phyloP scores from a whole-genome alignment of 2,888 invertebrate species.

The Spisula solida region DNA sequence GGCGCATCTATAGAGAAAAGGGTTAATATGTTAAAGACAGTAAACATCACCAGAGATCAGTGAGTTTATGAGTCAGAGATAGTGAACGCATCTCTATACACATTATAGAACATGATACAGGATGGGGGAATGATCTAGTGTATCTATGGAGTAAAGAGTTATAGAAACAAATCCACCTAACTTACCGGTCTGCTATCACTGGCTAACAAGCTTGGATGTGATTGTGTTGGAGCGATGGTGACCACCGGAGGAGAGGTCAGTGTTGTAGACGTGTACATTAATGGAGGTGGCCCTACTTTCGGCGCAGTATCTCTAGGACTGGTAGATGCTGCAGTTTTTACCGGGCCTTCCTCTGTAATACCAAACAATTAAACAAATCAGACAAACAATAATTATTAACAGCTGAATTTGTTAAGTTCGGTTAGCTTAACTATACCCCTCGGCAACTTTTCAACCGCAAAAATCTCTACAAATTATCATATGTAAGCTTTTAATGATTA shows the following conservation, averaged over 20 bases:
- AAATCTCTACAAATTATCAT: neutral
- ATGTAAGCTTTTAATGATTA: neutral
- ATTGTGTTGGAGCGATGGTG: slow-evolving; percentile 87
- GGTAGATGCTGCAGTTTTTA: slow-evolving; percentile 72
- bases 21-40: no score
- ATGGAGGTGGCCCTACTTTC: slow-evolving; percentile 84
- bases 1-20: no score
- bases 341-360: slow-evolving; percentile 46
- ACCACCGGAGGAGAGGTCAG: slow-evolving; percentile 87
- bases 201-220: slow-evolving; percentile 76
- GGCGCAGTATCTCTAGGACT: slow-evolving; percentile 81
- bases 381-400: neutral
- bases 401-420: neutral
- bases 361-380: neutral
- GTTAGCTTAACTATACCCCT: neutral
- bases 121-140: no score
- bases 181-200: slow-evolving; percentile 82
- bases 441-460: neutral
- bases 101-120: no score
- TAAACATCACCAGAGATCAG: no score
- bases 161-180: neutral
- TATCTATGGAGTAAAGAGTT: no score
- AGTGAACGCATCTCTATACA: no score
- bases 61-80: no score
- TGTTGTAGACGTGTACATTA: slow-evolving; percentile 80